Evolutionary conservation across 2,797 vertebrate species (phyloP).

Genomic region (Acrossocheilus fasciatus): DNA sequence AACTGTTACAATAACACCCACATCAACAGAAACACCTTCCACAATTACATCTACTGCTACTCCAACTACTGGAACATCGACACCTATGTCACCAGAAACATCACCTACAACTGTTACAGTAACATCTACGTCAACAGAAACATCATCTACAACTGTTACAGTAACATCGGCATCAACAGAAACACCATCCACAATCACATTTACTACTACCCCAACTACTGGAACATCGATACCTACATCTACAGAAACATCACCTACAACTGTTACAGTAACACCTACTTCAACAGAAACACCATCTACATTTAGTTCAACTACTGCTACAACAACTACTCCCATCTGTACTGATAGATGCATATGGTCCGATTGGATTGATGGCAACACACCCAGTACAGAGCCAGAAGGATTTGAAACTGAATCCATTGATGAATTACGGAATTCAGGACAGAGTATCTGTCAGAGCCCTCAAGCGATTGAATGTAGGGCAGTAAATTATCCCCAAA

Average conservation of each 20-base stretch:
- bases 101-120: neutral
- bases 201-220: neutral
- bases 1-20: neutral
- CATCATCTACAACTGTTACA: neutral
- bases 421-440: constrained; percentile 69
- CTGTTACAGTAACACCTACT: no score
- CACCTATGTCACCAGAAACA: neutral
- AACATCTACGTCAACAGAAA: neutral
- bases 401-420: constrained; percentile 82
- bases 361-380: constrained; percentile 73
- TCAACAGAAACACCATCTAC: neutral
- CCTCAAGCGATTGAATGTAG: constrained; percentile 79
- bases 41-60: neutral
- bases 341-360: constrained; percentile 76
- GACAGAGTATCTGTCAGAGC: constrained; percentile 69
- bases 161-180: neutral
- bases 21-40: neutral
- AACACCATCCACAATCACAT: neutral
- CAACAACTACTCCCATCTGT: no score
- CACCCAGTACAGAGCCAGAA: constrained; percentile 59
- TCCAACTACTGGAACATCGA: neutral
- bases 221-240: neutral
- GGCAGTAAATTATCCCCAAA: constrained; percentile 61
- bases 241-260: neutral
- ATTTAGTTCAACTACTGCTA: neutral